Conservation (phyloP, 2,797 vertebrate genomes). For the Amniataba percoides region DNA sequence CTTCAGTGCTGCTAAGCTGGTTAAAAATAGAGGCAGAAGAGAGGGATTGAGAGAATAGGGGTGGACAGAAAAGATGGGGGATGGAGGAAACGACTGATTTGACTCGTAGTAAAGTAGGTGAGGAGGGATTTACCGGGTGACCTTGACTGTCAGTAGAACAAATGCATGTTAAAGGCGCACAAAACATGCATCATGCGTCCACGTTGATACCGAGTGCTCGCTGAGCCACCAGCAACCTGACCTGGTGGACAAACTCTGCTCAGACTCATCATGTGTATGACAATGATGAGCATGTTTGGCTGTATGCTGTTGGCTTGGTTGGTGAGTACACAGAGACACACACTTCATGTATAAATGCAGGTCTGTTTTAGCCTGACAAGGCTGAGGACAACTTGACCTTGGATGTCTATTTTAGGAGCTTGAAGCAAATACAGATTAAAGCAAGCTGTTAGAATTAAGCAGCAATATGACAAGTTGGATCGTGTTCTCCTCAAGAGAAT, state of each 20-base stretch:
- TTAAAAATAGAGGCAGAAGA: constrained; percentile 84
- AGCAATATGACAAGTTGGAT: constrained; percentile 10
- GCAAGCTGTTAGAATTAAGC: constrained; percentile 18
- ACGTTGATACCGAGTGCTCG: constrained; percentile 27
- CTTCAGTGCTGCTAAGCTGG: constrained; percentile 75
- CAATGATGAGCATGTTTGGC: constrained; percentile 82
- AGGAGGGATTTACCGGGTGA: constrained; percentile 71
- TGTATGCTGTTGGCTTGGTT: constrained; percentile 79
- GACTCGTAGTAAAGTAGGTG: constrained; percentile 61
- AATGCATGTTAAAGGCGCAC: constrained; percentile 30
- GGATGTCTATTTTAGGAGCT: constrained; percentile 44
- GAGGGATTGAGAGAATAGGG: constrained; percentile 71
- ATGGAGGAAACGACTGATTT: constrained; percentile 53
- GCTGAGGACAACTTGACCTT: constrained; percentile 40
- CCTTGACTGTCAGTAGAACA: constrained; percentile 66
- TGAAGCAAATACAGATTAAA: constrained; percentile 40
- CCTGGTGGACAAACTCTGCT: constrained; percentile 57
- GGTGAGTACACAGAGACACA: constrained; percentile 69
- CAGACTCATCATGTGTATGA: constrained; percentile 81
- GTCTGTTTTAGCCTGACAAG: constrained; percentile 40
- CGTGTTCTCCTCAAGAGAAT: constrained; percentile 8
- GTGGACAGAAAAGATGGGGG: constrained; percentile 67
- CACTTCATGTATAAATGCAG: constrained; percentile 35
- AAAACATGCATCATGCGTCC: constrained; percentile 25
- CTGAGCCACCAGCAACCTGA: constrained; percentile 37